Evolutionary conservation across 2,113 vertebrate species (phyloP).

Genomic region (Balaeniceps rex): DNA sequence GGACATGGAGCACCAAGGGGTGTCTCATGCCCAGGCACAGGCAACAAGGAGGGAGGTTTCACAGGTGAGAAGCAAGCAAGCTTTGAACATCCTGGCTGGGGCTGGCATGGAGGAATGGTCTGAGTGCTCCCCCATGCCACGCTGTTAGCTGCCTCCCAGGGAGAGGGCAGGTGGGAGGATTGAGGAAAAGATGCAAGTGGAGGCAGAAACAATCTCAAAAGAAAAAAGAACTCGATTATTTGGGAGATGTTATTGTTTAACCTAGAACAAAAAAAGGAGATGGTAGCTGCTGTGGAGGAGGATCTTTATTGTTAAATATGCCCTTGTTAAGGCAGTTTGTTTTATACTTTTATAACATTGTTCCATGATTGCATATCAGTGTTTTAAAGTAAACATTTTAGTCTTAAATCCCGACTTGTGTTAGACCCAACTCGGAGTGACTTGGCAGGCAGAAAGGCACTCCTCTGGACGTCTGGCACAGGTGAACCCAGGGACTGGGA

Average conservation of each 20-base stretch:
- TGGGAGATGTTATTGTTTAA: background rate
- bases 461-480: background rate
- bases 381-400: background rate
- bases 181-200: background rate
- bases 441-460: background rate
- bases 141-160: background rate
- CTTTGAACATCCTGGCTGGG: background rate
- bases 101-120: background rate
- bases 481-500: background rate
- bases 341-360: background rate
- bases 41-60: background rate
- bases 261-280: background rate
- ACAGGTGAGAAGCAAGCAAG: background rate
- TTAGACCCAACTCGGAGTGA: background rate
- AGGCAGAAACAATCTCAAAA: background rate
- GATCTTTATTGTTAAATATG: background rate
- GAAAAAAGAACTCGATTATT: background rate
- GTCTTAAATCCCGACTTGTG: background rate
- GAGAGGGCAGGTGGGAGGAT: background rate
- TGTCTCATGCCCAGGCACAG: background rate
- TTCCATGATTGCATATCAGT: background rate
- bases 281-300: background rate
- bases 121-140: rapidly evolving
- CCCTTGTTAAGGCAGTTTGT: background rate
- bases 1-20: background rate